Percentiles rank a stretch among this genome's conserved stretches.
Evolutionary conservation across 2,797 vertebrate species (phyloP).

Genomic region (Lagodon rhomboides): DNA sequence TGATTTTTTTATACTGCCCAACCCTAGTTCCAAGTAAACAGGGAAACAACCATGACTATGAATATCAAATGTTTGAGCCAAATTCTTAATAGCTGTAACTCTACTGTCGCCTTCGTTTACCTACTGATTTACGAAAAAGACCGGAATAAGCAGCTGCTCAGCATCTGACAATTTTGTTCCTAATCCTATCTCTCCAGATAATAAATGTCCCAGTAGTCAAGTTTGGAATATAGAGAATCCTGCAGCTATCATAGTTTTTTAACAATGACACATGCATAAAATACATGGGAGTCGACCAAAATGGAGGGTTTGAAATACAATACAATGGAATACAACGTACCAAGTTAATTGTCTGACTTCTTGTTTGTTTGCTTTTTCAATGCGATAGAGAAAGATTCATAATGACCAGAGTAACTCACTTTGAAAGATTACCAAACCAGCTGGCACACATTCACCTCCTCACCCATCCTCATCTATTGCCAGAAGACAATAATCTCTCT

Average conservation of each 20-base stretch:
- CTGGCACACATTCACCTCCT: neutral
- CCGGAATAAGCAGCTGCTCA: neutral
- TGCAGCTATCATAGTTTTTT: neutral
- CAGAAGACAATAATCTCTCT: neutral
- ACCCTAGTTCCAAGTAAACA: too few species aligned
- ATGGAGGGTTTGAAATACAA: neutral
- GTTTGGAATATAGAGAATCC: neutral
- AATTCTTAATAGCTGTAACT: neutral
- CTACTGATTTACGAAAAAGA: neutral
- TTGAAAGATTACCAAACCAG: neutral
- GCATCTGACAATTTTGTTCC: neutral
- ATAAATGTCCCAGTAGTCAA: too few species aligned
- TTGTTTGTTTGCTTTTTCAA: neutral
- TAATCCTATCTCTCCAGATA: neutral
- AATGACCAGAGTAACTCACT: neutral
- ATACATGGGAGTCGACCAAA: neutral
- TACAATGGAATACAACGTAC: neutral
- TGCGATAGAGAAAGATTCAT: neutral
- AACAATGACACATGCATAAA: neutral
- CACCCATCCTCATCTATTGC: neutral
- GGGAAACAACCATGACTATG: too few species aligned
- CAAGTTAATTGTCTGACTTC: neutral
- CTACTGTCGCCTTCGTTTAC: neutral
- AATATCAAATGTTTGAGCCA: too few species aligned
- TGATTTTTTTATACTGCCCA: too few species aligned